These are phyloP conservation scores for Caprella mutica DNA, from an alignment of 2,888 invertebrate genomes.

Conservation along the genomic window DNA sequence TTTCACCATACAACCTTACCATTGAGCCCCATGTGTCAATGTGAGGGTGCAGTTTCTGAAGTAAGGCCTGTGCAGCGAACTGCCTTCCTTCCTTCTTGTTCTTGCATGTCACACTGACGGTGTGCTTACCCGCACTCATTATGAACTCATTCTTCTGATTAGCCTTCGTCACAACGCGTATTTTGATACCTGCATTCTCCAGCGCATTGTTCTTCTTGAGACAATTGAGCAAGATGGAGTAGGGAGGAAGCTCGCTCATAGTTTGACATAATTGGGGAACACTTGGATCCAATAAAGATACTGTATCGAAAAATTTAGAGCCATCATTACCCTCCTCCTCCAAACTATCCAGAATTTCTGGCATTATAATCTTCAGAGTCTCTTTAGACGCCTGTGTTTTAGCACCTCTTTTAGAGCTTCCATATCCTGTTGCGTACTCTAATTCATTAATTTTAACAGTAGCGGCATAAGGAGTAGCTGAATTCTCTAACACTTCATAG, in stretches of 20 bases:
- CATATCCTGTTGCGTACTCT: slow-evolving; percentile 86
- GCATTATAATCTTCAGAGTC: slow-evolving; percentile 80
- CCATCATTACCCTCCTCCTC: too few species aligned
- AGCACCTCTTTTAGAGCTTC: slow-evolving; percentile 89
- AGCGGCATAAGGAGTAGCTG: slow-evolving; percentile 84
- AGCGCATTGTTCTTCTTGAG: slow-evolving; percentile 84
- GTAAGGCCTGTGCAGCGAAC: slow-evolving; percentile 82
- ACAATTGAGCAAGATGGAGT: slow-evolving; percentile 82
- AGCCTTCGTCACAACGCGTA: slow-evolving; percentile 72
- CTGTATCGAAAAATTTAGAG: slow-evolving; percentile 81
- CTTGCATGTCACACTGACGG: slow-evolving; percentile 57
- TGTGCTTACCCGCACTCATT: slow-evolving; percentile 87
- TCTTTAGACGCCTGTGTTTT: slow-evolving; percentile 85
- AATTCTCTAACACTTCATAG: slow-evolving; percentile 84
- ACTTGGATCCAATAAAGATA: slow-evolving; percentile 84
- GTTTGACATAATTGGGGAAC: slow-evolving; percentile 91
- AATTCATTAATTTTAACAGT: slow-evolving; percentile 83
- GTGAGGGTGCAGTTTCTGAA: slow-evolving; percentile 87
- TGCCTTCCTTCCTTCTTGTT: slow-evolving; percentile 96
- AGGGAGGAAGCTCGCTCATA: slow-evolving; percentile 89
- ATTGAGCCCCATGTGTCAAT: slow-evolving; percentile 90
- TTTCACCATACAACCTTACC: slow-evolving; percentile 79
- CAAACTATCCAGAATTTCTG: too few species aligned
- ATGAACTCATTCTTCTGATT: slow-evolving; percentile 87
- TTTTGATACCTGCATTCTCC: slow-evolving; percentile 74